Conservation (phyloP, 2,113 vertebrate genomes). For the Nothobranchius furzeri region DNA sequence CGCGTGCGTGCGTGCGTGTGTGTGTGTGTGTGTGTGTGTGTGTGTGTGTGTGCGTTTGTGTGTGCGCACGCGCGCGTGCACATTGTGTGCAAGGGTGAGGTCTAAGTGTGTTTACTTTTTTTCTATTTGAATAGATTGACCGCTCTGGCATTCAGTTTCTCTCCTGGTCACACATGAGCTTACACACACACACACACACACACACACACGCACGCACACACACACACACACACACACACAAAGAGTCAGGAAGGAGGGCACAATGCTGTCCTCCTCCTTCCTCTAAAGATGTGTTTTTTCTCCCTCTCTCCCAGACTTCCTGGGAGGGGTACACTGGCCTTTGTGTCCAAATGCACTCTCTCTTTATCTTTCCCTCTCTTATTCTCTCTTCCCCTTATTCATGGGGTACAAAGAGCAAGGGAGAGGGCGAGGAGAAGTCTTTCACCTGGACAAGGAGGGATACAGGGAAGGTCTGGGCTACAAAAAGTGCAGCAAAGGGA, state of each 20-base stretch:
- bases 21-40: slow-evolving; percentile 17
- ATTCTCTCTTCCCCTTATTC: slow-evolving; percentile 68
- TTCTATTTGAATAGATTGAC: slow-evolving; percentile 64
- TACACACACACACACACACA: slow-evolving; percentile 19
- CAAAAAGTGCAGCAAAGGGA: slow-evolving; percentile 55
- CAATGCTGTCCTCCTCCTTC: slow-evolving; percentile 77
- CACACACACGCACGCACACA: not conserved
- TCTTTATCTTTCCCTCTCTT: slow-evolving; percentile 76
- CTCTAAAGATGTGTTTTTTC: slow-evolving; percentile 72
- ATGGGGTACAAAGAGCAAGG: slow-evolving; percentile 67
- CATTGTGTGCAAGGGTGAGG: slow-evolving; percentile 56
- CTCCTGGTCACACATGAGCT: slow-evolving; percentile 56
- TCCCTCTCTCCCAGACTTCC: slow-evolving; percentile 77
- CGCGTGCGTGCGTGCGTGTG: slow-evolving; percentile 28
- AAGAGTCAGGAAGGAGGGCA: slow-evolving; percentile 79
- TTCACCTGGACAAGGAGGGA: slow-evolving; percentile 79
- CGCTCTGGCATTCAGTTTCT: slow-evolving; percentile 69
- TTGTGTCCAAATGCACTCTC: slow-evolving; percentile 74
- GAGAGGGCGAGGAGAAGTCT: slow-evolving; percentile 66
- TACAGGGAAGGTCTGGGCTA: slow-evolving; percentile 51
- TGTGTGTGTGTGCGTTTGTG: not conserved
- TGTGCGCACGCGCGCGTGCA: slow-evolving; percentile 22
- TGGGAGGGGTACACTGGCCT: slow-evolving; percentile 77
- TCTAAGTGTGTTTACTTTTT: slow-evolving; percentile 67
- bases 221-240: slow-evolving; percentile 54